Evolutionary conservation across 2,797 vertebrate species (phyloP).

Genomic region (Periparus ater): DNA sequence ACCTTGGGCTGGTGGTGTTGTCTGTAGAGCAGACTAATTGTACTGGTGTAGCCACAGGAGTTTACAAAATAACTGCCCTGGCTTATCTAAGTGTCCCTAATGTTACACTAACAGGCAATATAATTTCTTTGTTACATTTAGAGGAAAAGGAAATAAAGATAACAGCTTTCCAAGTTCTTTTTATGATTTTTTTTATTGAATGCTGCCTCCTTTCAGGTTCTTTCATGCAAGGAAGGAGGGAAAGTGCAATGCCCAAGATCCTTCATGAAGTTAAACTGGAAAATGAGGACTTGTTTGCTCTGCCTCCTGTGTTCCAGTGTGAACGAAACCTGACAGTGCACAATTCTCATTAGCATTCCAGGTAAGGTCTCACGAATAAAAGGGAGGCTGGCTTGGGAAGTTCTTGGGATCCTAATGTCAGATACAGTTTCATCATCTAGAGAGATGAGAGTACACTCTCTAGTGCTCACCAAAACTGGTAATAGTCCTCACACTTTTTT

Average conservation of each 20-base stretch:
- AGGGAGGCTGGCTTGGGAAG: not conserved
- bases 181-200: not conserved
- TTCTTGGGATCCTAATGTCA: not conserved
- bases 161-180: not conserved
- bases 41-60: accelerated
- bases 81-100: not conserved
- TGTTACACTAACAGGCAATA: not conserved
- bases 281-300: not conserved
- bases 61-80: conserved; percentile 13
- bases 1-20: not conserved
- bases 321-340: not conserved
- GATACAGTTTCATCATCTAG: not conserved
- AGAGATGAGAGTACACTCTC: not conserved
- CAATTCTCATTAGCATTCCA: not conserved
- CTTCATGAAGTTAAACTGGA: not conserved
- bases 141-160: conserved; percentile 8
- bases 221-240: not conserved
- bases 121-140: not conserved
- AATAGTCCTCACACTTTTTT: not conserved
- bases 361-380: not conserved
- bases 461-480: not conserved
- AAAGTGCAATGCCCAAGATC: not conserved
- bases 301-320: not conserved
- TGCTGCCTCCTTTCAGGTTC: not conserved
- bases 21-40: not conserved